phyloP scores from a whole-genome alignment of 2,888 invertebrate species.

The Lycocerus yunnanus region DNA sequence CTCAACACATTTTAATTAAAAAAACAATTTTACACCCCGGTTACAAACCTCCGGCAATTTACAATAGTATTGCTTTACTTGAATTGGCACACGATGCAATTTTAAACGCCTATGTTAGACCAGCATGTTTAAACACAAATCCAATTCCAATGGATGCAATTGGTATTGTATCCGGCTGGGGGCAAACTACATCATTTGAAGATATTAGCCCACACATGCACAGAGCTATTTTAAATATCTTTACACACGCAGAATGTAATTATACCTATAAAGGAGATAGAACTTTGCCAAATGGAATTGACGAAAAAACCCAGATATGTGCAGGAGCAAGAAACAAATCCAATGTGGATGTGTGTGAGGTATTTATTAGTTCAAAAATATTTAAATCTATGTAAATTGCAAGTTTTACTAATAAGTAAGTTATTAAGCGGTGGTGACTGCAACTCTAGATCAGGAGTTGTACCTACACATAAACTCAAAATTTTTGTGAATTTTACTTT shows the following conservation, averaged over 20 bases:
- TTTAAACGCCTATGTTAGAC: constrained; percentile 54
- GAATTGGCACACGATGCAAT: constrained; percentile 47
- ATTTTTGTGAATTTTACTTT: too few species aligned
- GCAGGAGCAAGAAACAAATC: constrained; percentile 53
- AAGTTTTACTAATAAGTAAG: too few species aligned
- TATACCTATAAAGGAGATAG: neutral
- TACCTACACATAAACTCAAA: too few species aligned
- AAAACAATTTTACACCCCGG: constrained; percentile 50
- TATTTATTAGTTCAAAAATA: constrained; percentile 34
- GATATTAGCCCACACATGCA: constrained; percentile 38
- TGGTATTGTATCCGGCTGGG: constrained; percentile 56
- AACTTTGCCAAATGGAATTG: constrained; percentile 50
- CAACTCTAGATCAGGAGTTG: too few species aligned
- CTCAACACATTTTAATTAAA: constrained; percentile 32
- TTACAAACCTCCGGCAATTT: constrained; percentile 50
- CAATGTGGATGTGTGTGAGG: constrained; percentile 57
- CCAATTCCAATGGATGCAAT: neutral
- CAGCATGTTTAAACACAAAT: constrained; percentile 53
- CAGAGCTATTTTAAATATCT: constrained; percentile 56
- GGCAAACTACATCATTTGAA: constrained; percentile 55
- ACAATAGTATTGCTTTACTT: constrained; percentile 59
- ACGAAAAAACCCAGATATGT: constrained; percentile 57
- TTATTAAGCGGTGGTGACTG: too few species aligned
- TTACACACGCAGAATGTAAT: constrained; percentile 47
- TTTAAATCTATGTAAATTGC: too few species aligned